Evolutionary conservation across 2,113 vertebrate genomes (phyloP), one percentile per base, ranked within the genome.

Genomic region (Cyanocitta stelleri): DNA sequence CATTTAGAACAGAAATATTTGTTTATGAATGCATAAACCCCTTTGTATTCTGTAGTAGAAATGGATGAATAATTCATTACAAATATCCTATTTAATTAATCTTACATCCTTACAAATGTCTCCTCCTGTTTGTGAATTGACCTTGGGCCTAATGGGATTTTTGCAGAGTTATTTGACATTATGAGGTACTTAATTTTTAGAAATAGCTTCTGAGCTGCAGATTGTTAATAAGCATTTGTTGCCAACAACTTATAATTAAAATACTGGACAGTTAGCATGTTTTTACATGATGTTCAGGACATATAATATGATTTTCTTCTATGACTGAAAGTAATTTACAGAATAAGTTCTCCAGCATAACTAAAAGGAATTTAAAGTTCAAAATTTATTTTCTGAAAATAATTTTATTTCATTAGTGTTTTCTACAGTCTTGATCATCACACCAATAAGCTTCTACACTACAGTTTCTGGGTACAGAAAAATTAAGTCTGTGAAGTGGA

Each of bases 11-110:
- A 76, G 93, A 90, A 95, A 48, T 69, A 74, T 62, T 76, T 91
- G 51, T 37, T 85, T 89, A 87, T 8, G 7, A 73, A 76, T 80
- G 63, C 6, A 11, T 41, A 83, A 80, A 1, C 9, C 1, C 20
- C 15, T 82, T 74, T 74, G 55, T 48, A 71, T 80, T 95, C 56
- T 72, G 64, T 55, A 88, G 82, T 44, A 93, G 67, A 90, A 93
- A 85, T 41, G 30, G 20, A 94, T 95, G 67, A 97, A 93, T 95
- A 92, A 97, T 90, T 96, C 39, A 90, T 93, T 63, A 76, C 33
- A 88, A 95, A 90, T 71, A 91, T 73, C 24, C 19, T 66, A 66
- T 76, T 85, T 87, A 72, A 95, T 95, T 94, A 91, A 86, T 95
- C 43, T 85, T 83, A 82, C 46, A 77, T 73, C 29, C 72, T 92